A percentile compares a stretch with the other conserved stretches of the same genome.
Evolutionary conservation across 2,888 invertebrate species (phyloP).

Genomic region (Agonopterix alstromeriana): DNA sequence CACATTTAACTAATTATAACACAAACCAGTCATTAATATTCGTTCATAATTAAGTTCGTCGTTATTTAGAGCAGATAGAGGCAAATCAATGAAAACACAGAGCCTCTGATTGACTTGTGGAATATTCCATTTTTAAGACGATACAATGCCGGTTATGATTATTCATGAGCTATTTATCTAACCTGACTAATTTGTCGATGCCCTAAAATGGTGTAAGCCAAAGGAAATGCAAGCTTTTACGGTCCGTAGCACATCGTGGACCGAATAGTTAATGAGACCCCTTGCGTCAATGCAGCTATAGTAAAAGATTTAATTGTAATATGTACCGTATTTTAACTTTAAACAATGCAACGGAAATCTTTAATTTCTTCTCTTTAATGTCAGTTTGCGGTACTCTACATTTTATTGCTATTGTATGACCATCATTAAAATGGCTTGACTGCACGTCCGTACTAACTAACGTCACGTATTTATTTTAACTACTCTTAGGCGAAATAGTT

Average conservation of each 20-base stretch:
- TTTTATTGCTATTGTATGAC: not conserved
- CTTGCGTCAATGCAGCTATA: constrained; percentile 35
- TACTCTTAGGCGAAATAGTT: too few species aligned
- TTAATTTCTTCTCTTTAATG: constrained; percentile 7
- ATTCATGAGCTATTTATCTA: constrained; percentile 54
- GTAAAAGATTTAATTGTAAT: not conserved
- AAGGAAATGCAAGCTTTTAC: constrained; percentile 61
- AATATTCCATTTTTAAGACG: too few species aligned
- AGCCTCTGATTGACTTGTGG: too few species aligned
- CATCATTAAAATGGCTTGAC: not conserved
- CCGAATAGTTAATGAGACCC: constrained; percentile 41
- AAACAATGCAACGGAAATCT: constrained; percentile 1
- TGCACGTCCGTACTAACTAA: not conserved
- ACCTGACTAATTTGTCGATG: constrained; percentile 46
- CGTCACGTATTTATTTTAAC: too few species aligned
- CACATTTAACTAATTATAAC: too few species aligned
- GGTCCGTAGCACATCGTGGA: constrained; percentile 29
- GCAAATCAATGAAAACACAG: too few species aligned
- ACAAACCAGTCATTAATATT: too few species aligned
- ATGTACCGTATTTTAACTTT: not conserved
- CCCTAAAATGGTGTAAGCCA: constrained; percentile 41
- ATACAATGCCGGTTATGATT: constrained; percentile 22
- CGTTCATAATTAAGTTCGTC: too few species aligned
- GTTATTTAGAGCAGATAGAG: too few species aligned
- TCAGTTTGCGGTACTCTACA: not conserved